Base-by-base conservation (phyloP, 2,888 invertebrate genomes). In the Dioctria rufipes region DNA sequence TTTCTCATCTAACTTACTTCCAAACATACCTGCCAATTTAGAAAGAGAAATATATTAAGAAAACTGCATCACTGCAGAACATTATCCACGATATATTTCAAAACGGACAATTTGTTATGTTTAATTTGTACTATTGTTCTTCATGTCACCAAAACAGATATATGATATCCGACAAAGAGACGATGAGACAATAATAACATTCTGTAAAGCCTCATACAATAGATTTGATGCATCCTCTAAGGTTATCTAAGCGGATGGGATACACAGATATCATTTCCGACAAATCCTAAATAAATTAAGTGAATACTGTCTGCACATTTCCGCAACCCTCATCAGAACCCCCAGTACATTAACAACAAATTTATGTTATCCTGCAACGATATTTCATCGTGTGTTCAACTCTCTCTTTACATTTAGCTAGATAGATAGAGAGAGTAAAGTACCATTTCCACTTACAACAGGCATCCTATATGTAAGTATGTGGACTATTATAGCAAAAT, bases 211-310 rank as follows among this genome's bases (percentile, higher is more conserved):
- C 58, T 69, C 75, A 46, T 5, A 75, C 65, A 80, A 80, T 80
- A 77, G 80, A 77, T 80, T 80, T 77, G 80, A 49, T 80, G 42
- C 58, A 80, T 69, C 71, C 75, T 75, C 67, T 43, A 77, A 66
- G 80, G 66, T 77, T 77, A 77, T 80, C 75, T 80, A 43, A 65
- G 9, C 77, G 65, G 80, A 80, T 63, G 75, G 80, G 77, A 66
- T 77, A 77, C 54, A 43, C 66, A 61, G 80, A 82, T 82, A 79
- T 78, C 73, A 80, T 80, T 80, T 82, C 81, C 80, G 79, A 80
- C 80, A 82, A 82, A 81, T 82, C 80, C 80, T 81, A 82, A 82
- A 82, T 82, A 82, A 82, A 82, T 82, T 82, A 82, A 82, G 80
- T 82, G 82, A 82, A 82, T 82, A 79, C 78, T 80, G 81, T 80